Evolutionary conservation across 1,140 invertebrate species (phyloP), one percentile per base, ranked within the genome.

Genomic region (Eumeta japonica): DNA sequence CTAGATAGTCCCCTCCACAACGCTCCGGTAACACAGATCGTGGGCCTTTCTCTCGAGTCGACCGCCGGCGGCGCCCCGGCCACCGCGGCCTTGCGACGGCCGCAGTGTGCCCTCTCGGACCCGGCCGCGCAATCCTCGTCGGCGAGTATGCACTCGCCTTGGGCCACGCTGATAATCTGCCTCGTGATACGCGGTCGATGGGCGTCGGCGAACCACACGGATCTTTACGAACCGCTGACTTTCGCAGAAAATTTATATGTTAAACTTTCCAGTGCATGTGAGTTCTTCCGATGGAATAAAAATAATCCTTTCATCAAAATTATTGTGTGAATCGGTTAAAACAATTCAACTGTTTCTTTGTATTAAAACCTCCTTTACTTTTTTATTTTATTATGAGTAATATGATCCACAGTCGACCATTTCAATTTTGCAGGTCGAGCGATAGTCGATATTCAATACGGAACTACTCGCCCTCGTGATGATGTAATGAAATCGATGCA

Each of bases 241-340:
- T 67, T 73, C 36, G 59, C 63, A n/a, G 68, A 73, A 39, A 58
- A 54, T 17, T 47, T 73, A n/a, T 73, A 71, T 38, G 60, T 56
- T 12, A 61, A 53, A 48, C 43, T 73, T 32, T 73, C 68, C 27
- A 48, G 63, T 44, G 64, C 66, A 58, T 73, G 68, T 73, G 43
- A 73, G 68, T 72, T 30, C 16, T 11, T 30, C 10, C 10, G 14
- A 10, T 13, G 9, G 29, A 16, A 10, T 10, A 10, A 16, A 15
- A 14, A 16, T 24, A 10, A 19, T 12, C n/a, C 17, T 24, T 24
- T 3, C 14, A 16, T 28, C 16, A 15, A 9, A 9, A 16, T 17
- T 7, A 7, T 17, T 9, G n/a, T 3, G 28, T 10, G 17, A 11
- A 12, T 11, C 20, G 10, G 13, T 30, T 38, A 2, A 10, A 18